These are phyloP conservation scores for Plecotus auritus DNA, from an alignment of 2,113 vertebrate species.

Conservation along the genomic window DNA sequence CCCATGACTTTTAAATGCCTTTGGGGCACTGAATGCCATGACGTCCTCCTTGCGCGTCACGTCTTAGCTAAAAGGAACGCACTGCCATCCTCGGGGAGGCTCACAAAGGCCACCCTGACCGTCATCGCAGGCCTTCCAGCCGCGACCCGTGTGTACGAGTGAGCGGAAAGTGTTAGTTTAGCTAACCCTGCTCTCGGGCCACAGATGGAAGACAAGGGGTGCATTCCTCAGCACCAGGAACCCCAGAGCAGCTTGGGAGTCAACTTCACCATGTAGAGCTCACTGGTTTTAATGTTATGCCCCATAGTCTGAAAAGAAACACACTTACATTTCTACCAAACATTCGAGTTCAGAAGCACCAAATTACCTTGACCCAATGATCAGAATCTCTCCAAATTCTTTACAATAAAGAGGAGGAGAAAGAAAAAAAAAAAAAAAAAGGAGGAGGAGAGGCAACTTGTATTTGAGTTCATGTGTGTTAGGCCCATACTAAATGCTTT, in stretches of 20 bases:
- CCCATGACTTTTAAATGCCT: background rate
- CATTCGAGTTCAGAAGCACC: background rate
- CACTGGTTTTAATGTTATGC: background rate
- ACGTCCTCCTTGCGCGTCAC: background rate
- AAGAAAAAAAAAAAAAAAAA: too few species aligned
- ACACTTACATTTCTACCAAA: background rate
- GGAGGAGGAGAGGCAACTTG: background rate
- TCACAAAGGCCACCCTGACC: background rate
- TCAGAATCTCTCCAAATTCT: background rate
- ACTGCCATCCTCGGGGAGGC: background rate
- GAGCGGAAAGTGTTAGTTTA: background rate
- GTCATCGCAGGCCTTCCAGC: background rate
- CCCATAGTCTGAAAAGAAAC: background rate
- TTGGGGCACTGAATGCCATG: background rate
- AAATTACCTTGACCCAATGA: background rate
- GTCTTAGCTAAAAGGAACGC: background rate
- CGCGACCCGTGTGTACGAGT: accelerated
- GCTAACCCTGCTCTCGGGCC: background rate
- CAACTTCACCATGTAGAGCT: background rate
- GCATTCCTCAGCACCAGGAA: background rate
- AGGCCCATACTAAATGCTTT: background rate
- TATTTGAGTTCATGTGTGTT: background rate
- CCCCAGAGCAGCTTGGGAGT: background rate
- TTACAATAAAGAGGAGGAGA: background rate
- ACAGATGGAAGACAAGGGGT: background rate